These are phyloP conservation scores for Drusus annulatus DNA, from an alignment of 1,140 invertebrate species.

Conservation along the genomic window DNA sequence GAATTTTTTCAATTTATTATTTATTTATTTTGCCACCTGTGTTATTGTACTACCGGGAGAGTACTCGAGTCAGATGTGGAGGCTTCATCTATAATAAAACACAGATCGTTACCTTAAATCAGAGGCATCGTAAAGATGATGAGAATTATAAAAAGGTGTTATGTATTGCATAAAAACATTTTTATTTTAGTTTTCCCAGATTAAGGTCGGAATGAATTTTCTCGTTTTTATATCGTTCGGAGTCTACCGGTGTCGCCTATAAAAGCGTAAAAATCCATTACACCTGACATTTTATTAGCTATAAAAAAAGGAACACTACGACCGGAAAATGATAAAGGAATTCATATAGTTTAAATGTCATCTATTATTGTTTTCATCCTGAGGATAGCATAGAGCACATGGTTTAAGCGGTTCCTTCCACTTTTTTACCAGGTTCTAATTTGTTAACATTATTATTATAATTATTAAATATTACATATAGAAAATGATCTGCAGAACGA, in stretches of 20 bases:
- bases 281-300: conserved; percentile 49
- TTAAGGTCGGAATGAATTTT: conserved; percentile 37
- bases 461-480: too few species aligned
- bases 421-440: neutral
- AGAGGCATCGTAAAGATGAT: conserved; percentile 22
- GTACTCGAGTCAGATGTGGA: neutral
- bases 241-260: conserved; percentile 29
- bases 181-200: conserved; percentile 33
- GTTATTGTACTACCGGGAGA: too few species aligned
- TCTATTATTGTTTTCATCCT: conserved; percentile 17
- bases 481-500: too few species aligned
- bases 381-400: too few species aligned
- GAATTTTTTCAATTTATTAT: too few species aligned
- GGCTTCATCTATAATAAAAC: conserved; percentile 9
- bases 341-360: conserved; percentile 24
- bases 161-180: conserved; percentile 39
- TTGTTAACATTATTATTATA: too few species aligned
- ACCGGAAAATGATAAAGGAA: conserved; percentile 43
- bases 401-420: neutral
- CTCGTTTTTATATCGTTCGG: conserved; percentile 28
- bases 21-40: too few species aligned
- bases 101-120: conserved; percentile 18
- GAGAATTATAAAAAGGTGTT: conserved; percentile 38
- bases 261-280: conserved; percentile 52
- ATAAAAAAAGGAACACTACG: conserved; percentile 35